phyloP scores from a whole-genome alignment of 1,140 invertebrate genomes.

The Panulirus ornatus region DNA sequence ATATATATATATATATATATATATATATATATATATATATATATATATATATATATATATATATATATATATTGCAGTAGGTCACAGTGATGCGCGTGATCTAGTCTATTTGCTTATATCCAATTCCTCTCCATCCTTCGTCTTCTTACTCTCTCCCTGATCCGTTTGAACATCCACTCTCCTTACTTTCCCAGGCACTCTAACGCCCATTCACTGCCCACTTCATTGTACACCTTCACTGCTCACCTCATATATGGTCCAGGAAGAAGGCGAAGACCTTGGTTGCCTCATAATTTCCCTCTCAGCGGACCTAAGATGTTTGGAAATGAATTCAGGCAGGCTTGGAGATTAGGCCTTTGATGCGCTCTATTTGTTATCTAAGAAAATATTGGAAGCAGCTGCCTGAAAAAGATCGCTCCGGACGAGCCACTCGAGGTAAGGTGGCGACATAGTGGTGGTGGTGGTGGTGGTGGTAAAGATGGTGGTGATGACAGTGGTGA shows the following conservation, averaged over 20 bases:
- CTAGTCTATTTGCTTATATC: too few species aligned
- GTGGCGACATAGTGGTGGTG: background rate
- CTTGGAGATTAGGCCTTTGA: constrained; percentile 65
- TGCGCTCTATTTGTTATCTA: constrained; percentile 70
- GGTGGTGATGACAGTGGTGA: background rate
- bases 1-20: too few species aligned
- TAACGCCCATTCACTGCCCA: background rate
- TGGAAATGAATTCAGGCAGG: constrained; percentile 70
- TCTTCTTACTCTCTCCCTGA: too few species aligned
- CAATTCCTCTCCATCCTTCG: too few species aligned
- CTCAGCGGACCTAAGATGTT: constrained; percentile 63
- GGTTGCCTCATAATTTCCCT: constrained; percentile 47
- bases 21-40: too few species aligned
- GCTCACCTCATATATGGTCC: too few species aligned
- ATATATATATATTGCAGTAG: too few species aligned
- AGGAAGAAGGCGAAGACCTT: background rate
- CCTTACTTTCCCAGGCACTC: background rate
- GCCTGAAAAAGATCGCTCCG: constrained; percentile 60
- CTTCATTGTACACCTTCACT: background rate
- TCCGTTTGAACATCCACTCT: too few species aligned
- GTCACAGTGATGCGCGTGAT: too few species aligned
- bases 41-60: too few species aligned
- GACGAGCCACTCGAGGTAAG: background rate
- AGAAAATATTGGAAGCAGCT: constrained; percentile 70
- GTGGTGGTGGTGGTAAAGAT: background rate